These are phyloP conservation scores for Tachuris rubrigastra DNA, from an alignment of 2,113 vertebrate genomes.

Conservation along the genomic window DNA sequence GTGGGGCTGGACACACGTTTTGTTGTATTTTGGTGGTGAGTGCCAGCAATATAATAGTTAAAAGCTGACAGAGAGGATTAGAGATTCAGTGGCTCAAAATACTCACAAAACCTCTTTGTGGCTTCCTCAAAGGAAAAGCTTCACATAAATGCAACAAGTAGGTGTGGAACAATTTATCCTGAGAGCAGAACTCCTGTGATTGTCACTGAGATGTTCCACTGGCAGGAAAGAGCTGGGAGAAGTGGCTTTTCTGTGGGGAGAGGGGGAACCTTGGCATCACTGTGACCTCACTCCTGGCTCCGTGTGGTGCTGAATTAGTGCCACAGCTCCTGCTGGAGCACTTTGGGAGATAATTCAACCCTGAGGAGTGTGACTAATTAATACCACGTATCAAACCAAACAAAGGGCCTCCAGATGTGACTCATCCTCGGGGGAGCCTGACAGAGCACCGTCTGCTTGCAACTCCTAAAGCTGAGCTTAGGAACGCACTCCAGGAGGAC, in stretches of 20 bases:
- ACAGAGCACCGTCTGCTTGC: neutral
- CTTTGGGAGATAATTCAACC: neutral
- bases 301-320: neutral
- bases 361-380: neutral
- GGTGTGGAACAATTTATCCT: neutral
- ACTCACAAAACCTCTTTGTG: neutral
- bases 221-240: neutral
- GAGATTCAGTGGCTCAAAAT: neutral
- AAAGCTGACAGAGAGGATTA: neutral
- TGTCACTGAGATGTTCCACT: neutral
- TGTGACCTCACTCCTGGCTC: neutral
- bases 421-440: fast-evolving
- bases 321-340: neutral
- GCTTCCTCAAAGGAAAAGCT: neutral
- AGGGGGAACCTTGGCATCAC: neutral
- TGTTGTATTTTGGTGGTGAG: neutral
- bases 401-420: neutral
- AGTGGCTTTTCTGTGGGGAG: neutral
- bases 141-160: neutral
- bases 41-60: neutral
- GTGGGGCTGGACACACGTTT: neutral
- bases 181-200: neutral
- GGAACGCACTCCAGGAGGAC: neutral
- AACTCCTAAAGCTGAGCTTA: neutral
- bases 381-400: fast-evolving